phyloP scores from a whole-genome alignment of 1,140 invertebrate species.

The Drosophila orosa region DNA sequence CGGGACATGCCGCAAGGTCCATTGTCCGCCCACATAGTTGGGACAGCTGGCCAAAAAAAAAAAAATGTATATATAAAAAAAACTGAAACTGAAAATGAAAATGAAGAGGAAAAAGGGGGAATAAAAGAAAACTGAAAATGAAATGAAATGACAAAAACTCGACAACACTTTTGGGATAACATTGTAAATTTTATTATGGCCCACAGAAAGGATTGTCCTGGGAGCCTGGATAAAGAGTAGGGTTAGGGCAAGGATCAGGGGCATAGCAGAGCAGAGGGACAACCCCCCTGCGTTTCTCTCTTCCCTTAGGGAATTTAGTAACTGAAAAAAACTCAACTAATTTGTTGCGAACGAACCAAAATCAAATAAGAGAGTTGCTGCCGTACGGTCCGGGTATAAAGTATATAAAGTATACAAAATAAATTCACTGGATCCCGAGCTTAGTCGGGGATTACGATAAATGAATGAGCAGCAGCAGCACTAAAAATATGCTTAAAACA shows the following conservation, averaged over 20 bases:
- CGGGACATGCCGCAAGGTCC: conserved; percentile 46
- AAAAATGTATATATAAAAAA: background rate
- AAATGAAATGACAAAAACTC: conserved; percentile 52
- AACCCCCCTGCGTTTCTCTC: too few species aligned
- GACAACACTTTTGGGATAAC: conserved; percentile 78
- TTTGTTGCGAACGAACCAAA: conserved; percentile 47
- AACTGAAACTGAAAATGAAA: conserved; percentile 20
- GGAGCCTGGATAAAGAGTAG: conserved; percentile 10
- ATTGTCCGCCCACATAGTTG: conserved; percentile 52
- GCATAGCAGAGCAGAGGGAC: conserved; percentile 3
- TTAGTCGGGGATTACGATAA: conserved; percentile 28
- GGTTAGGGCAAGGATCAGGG: conserved; percentile 9
- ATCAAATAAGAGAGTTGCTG: conserved; percentile 62
- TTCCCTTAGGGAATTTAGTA: conserved; percentile 33
- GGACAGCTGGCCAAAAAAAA: conserved; percentile 30
- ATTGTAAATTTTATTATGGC: conserved; percentile 76
- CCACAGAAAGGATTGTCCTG: conserved; percentile 42
- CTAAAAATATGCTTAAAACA: conserved; percentile 3
- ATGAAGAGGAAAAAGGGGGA: conserved; percentile 6
- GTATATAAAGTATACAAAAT: conserved; percentile 46
- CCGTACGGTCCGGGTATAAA: background rate
- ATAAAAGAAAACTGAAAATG: conserved; percentile 36
- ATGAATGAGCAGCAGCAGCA: conserved; percentile 5
- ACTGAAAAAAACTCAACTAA: conserved; percentile 65
- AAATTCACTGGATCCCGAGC: conserved; percentile 34